Percentiles rank a stretch among this genome's conserved stretches.
These are phyloP conservation scores for Desoria tigrina DNA, from an alignment of 2,888 invertebrate genomes.

Conservation along the genomic window DNA sequence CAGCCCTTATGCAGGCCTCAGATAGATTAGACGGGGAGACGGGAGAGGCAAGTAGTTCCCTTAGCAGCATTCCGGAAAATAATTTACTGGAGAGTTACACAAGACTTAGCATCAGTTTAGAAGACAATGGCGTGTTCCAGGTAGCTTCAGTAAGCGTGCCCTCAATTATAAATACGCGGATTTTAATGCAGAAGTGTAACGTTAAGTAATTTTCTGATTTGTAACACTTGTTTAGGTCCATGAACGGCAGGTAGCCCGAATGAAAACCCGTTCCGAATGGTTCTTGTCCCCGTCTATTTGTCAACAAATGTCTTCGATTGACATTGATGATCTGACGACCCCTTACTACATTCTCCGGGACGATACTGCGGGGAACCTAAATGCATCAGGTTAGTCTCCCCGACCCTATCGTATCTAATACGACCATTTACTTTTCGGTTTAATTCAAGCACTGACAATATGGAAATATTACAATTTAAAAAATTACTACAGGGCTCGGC, in stretches of 20 bases:
- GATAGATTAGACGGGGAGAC: constrained; percentile 56
- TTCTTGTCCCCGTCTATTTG: constrained; percentile 72
- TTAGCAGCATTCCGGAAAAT: constrained; percentile 84
- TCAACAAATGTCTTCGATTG: constrained; percentile 53
- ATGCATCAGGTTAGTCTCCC: constrained; percentile 29
- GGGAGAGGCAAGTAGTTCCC: constrained; percentile 64
- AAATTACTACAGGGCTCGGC: constrained; percentile 14
- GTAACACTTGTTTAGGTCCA: constrained; percentile 67
- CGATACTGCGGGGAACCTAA: constrained; percentile 54
- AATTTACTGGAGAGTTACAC: constrained; percentile 83
- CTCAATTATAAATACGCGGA: neutral
- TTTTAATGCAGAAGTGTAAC: neutral
- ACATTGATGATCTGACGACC: constrained; percentile 59
- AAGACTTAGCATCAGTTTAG: constrained; percentile 80
- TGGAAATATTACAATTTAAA: neutral
- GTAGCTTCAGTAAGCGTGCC: constrained; percentile 55
- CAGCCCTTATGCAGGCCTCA: constrained; percentile 72
- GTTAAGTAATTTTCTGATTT: too few species aligned
- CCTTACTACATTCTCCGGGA: constrained; percentile 58
- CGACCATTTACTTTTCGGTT: neutral
- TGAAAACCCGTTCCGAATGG: constrained; percentile 97
- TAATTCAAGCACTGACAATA: too few species aligned
- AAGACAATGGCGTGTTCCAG: constrained; percentile 76
- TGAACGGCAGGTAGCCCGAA: constrained; percentile 92
- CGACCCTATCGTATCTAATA: neutral